These are phyloP conservation scores for Apis laboriosa DNA, from an alignment of 1,140 invertebrate species.

Conservation along the genomic window DNA sequence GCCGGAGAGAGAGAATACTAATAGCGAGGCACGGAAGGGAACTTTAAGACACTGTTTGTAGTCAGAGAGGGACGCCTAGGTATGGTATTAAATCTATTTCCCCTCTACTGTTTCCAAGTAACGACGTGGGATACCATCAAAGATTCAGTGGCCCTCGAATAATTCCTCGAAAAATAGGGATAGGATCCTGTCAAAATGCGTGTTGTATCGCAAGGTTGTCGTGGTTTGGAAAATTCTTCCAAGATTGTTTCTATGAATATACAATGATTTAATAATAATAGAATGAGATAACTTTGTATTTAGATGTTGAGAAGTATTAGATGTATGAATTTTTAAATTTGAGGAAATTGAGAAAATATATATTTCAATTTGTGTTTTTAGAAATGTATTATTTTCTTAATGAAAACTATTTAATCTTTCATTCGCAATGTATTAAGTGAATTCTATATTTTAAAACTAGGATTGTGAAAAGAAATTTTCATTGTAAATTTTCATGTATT, in stretches of 20 bases:
- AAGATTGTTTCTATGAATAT: not conserved
- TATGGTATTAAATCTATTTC: slow-evolving; percentile 51
- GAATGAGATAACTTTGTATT: too few relatives aligned
- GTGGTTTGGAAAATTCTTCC: not conserved
- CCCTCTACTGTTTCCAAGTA: slow-evolving; percentile 4
- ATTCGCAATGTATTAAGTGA: too few relatives aligned
- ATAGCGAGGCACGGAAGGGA: slow-evolving; percentile 20
- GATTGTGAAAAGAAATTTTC: too few relatives aligned
- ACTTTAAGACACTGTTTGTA: slow-evolving; percentile 49
- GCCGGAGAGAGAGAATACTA: slow-evolving; percentile 26
- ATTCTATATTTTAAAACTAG: too few relatives aligned
- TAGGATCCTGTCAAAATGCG: not conserved
- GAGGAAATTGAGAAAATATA: too few relatives aligned
- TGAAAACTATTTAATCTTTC: too few relatives aligned
- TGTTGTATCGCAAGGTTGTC: not conserved
- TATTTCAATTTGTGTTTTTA: not conserved
- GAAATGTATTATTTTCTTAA: too few relatives aligned
- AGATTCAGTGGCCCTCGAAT: slow-evolving; percentile 18
- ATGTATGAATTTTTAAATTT: too few relatives aligned
- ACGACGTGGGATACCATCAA: slow-evolving; percentile 11
- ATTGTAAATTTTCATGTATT: too few relatives aligned
- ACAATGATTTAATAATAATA: too few relatives aligned
- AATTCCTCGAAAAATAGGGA: not conserved
- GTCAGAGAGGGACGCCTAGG: slow-evolving; percentile 5
- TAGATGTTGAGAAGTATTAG: too few relatives aligned